phyloP scores from a whole-genome alignment of 2,113 vertebrate species.

The Sinocyclocheilus anshuiensis region DNA sequence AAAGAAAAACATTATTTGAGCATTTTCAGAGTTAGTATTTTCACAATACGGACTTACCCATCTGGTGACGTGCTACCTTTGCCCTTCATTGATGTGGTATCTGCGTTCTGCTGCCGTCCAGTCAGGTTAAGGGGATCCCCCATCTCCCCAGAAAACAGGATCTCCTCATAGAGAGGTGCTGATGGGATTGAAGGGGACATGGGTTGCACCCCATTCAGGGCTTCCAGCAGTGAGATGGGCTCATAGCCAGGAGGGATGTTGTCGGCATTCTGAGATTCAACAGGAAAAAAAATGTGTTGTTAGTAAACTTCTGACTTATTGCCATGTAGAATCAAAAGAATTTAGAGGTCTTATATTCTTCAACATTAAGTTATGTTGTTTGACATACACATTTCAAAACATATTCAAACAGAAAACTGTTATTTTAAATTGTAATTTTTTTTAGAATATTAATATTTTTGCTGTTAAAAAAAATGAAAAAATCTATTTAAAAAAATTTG shows the following conservation, averaged over 20 bases:
- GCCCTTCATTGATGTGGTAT: constrained; percentile 74
- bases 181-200: constrained; percentile 78
- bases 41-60: constrained; percentile 73
- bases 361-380: no score
- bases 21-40: neutral
- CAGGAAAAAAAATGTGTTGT: fast-evolving
- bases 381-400: neutral
- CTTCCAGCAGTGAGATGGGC: constrained; percentile 87
- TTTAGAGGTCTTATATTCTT: neutral
- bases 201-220: constrained; percentile 82
- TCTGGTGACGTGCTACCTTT: constrained; percentile 83
- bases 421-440: neutral
- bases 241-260: constrained; percentile 85
- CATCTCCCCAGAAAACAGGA: constrained; percentile 77
- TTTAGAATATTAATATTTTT: neutral
- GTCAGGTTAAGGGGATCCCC: constrained; percentile 74
- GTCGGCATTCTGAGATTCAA: constrained; percentile 76
- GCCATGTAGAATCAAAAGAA: neutral
- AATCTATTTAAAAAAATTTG: neutral
- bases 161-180: constrained; percentile 85
- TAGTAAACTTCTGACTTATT: neutral
- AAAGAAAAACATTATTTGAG: neutral
- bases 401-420: neutral
- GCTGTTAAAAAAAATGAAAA: neutral
- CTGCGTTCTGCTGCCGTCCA: constrained; percentile 70